These are phyloP conservation scores for Saturnia pavonia DNA, from an alignment of 2,888 invertebrate species.

Conservation along the genomic window DNA sequence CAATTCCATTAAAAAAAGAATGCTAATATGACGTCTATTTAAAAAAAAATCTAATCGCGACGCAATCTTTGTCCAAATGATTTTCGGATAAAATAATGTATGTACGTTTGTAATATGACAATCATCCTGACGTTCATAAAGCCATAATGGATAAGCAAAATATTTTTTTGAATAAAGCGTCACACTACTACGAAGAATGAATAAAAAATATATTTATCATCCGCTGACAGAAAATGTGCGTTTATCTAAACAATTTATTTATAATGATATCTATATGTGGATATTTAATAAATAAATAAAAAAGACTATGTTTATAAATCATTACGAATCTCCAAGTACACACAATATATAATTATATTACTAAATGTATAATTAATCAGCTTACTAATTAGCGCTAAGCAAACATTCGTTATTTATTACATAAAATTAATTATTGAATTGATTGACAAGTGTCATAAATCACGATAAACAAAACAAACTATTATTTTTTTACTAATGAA, in stretches of 20 bases:
- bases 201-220: neutral
- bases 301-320: neutral
- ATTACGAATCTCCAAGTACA: neutral
- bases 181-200: neutral
- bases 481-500: neutral
- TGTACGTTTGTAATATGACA: neutral
- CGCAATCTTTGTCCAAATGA: neutral
- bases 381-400: neutral
- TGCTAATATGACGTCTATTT: neutral
- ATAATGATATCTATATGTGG: neutral
- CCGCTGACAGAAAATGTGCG: neutral
- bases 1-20: neutral
- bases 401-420: neutral
- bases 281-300: neutral
- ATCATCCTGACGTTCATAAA: neutral
- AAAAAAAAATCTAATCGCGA: neutral
- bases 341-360: neutral
- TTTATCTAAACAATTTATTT: neutral
- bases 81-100: neutral
- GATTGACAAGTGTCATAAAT: neutral
- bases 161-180: neutral
- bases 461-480: neutral
- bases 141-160: neutral
- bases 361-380: neutral
- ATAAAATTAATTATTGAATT: constrained; percentile 1